Conservation (phyloP, 1,140 invertebrate species). For the Stenopsyche tienmushanensis region DNA sequence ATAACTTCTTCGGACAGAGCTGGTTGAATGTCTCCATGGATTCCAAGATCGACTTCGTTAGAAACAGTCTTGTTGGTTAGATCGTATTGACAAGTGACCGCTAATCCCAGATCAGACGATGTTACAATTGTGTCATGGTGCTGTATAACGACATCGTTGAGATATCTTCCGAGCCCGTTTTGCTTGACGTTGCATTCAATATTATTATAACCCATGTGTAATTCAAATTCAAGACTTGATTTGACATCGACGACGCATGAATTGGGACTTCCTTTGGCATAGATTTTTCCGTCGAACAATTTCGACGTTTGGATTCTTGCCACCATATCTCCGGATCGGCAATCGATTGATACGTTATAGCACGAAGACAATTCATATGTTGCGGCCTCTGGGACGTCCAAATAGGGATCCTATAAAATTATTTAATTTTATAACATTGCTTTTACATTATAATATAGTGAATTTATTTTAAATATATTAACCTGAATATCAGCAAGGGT, state of each 20-base stretch:
- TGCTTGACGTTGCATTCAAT: conserved; percentile 87
- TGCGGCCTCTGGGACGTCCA: conserved; percentile 83
- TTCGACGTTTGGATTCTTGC: conserved; percentile 89
- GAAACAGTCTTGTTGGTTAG: conserved; percentile 90
- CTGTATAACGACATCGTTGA: conserved; percentile 89
- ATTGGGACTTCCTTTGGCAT: conserved; percentile 89
- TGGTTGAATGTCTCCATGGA: conserved; percentile 81
- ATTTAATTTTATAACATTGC: conserved; percentile 5
- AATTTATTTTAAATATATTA: conserved; percentile 31
- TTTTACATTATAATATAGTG: conserved; percentile 19
- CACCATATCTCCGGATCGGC: conserved; percentile 88
- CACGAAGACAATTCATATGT: conserved; percentile 92
- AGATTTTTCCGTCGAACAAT: conserved; percentile 91
- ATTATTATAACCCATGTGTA: conserved; percentile 89
- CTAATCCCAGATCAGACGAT: conserved; percentile 87
- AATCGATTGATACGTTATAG: conserved; percentile 93
- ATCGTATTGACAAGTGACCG: conserved; percentile 91
- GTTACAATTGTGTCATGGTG: conserved; percentile 95
- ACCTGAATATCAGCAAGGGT: conserved; percentile 86
- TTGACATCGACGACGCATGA: conserved; percentile 87
- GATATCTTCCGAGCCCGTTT: conserved; percentile 79
- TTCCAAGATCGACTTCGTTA: conserved; percentile 86
- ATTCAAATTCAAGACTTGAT: conserved; percentile 81
- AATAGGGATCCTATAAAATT: conserved; percentile 75
- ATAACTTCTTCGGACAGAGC: conserved; percentile 80